Percentiles rank a stretch among this genome's conserved stretches.
Conservation (phyloP, 2,113 vertebrate species). For the Eira barbara region DNA sequence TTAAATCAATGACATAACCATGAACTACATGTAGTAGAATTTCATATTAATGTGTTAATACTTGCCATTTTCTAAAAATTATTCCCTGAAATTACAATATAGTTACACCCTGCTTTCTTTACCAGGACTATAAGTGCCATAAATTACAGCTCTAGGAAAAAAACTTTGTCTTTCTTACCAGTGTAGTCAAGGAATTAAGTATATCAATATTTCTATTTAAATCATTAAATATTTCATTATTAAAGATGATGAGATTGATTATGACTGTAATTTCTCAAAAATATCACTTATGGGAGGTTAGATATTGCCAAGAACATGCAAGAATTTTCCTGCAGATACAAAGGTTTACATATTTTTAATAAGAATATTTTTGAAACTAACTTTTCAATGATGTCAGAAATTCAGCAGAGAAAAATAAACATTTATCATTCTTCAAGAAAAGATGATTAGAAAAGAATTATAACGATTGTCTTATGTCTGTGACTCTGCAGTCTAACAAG, state of each 20-base stretch:
- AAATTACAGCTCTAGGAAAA: background rate
- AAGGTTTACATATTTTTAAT: background rate
- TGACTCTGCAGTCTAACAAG: background rate
- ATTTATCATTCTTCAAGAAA: background rate
- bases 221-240: background rate
- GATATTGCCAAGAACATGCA: background rate
- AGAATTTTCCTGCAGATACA: background rate
- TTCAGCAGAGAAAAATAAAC: background rate
- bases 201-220: background rate
- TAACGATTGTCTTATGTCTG: background rate
- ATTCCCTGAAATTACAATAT: background rate
- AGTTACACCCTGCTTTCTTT: background rate
- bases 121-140: background rate
- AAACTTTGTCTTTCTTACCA: background rate
- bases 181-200: background rate
- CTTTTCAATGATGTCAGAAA: background rate
- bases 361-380: background rate
- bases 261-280: background rate
- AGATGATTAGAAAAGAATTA: background rate
- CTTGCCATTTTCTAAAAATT: background rate
- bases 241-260: background rate
- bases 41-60: background rate
- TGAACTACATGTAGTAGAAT: background rate
- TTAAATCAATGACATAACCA: background rate
- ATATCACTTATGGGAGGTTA: background rate